A percentile compares a stretch with the other conserved stretches of the same genome.
Evolutionary conservation across 2,797 vertebrate species (phyloP).

Genomic region (Neosilurus mollespiculum): DNA sequence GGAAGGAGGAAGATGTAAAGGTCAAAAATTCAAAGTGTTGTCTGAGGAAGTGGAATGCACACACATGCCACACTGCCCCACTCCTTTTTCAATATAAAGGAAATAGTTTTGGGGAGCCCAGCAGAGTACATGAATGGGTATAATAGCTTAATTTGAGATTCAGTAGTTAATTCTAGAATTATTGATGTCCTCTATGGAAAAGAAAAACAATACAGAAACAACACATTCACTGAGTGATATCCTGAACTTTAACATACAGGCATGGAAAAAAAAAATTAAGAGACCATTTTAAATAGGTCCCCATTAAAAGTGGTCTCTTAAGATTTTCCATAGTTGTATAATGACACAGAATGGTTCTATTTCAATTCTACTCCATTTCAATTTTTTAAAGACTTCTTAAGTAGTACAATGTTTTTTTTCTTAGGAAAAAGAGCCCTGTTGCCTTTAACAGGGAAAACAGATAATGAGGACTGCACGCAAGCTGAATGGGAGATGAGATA

Average conservation of each 20-base stretch:
- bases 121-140: constrained; percentile 10
- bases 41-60: constrained; percentile 46
- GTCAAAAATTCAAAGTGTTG: constrained; percentile 57
- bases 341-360: too few species aligned
- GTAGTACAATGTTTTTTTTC: too few species aligned
- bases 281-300: too few species aligned
- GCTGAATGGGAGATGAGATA: neutral
- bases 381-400: too few species aligned
- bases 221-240: neutral
- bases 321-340: too few species aligned
- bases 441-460: neutral
- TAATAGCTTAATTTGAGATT: neutral
- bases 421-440: too few species aligned
- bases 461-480: neutral
- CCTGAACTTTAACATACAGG: neutral
- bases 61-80: constrained; percentile 9
- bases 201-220: neutral
- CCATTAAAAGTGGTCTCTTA: too few species aligned
- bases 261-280: too few species aligned
- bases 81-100: neutral
- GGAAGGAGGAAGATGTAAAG: constrained; percentile 66
- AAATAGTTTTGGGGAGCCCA: neutral
- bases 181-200: neutral
- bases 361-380: too few species aligned
- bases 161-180: neutral